phyloP scores from a whole-genome alignment of 2,113 vertebrate species.

The Tonatia bakeri region DNA sequence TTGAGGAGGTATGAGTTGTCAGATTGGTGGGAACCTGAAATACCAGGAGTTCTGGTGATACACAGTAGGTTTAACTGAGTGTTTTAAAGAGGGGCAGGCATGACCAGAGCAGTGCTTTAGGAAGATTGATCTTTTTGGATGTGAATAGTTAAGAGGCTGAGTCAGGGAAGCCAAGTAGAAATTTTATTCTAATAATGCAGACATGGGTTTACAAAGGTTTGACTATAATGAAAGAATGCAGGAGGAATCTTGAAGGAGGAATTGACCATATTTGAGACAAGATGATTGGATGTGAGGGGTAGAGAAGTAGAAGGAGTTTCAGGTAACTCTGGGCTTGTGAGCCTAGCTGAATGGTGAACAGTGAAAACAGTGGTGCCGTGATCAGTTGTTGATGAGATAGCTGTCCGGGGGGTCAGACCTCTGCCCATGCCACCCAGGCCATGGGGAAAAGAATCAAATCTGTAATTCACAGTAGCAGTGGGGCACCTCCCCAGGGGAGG shows the following conservation, averaged over 20 bases:
- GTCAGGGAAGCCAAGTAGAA: background rate
- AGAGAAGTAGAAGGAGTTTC: background rate
- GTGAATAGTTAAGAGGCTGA: background rate
- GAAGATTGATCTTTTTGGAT: background rate
- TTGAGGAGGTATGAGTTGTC: background rate
- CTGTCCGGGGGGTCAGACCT: background rate
- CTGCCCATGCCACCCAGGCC: background rate
- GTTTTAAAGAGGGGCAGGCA: background rate
- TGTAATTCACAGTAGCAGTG: background rate
- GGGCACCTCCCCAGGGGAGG: too few relatives aligned
- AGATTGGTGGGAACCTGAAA: background rate
- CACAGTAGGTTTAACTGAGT: background rate
- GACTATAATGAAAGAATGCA: background rate
- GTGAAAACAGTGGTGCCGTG: background rate
- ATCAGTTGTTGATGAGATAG: background rate
- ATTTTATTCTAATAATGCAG: background rate
- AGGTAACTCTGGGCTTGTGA: background rate
- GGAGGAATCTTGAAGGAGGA: background rate
- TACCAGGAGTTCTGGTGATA: background rate
- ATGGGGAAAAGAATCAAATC: background rate
- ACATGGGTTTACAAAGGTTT: background rate
- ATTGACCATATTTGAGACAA: background rate
- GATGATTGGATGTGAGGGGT: background rate
- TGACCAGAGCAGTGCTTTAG: background rate
- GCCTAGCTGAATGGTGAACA: background rate